Percentiles rank a stretch among this genome's conserved stretches.
These are phyloP conservation scores for Lypha dubia DNA, from an alignment of 2,888 invertebrate species.

Conservation along the genomic window DNA sequence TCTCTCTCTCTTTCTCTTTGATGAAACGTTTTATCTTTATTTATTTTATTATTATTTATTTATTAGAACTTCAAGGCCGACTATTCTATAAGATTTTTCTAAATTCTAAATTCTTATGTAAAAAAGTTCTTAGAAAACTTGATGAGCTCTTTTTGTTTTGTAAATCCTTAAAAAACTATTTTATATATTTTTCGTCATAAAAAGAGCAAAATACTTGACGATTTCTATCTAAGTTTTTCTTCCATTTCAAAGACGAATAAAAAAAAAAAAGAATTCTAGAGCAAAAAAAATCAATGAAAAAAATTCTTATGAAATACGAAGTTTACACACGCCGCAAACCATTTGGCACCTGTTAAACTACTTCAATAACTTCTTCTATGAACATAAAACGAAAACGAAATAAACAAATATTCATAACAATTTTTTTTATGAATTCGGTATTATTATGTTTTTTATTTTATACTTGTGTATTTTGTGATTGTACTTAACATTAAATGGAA, in stretches of 20 bases:
- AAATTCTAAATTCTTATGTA: not conserved
- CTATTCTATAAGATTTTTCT: not conserved
- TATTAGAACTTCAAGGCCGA: too few relatives aligned
- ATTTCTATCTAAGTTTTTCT: not conserved
- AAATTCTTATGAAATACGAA: slow-evolving; percentile 6
- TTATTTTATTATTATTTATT: too few relatives aligned
- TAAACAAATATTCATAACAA: not conserved
- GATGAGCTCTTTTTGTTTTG: not conserved
- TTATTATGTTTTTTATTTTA: not conserved
- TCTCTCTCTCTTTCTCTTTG: too few relatives aligned
- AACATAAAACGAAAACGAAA: not conserved
- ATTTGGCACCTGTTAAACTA: not conserved
- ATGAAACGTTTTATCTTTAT: too few relatives aligned
- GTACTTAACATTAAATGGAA: not conserved
- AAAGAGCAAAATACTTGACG: not conserved
- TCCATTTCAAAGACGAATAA: not conserved
- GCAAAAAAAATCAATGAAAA: slow-evolving; percentile 10
- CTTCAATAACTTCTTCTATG: not conserved
- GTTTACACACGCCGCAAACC: slow-evolving; percentile 3
- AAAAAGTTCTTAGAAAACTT: too few relatives aligned
- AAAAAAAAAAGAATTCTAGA: not conserved
- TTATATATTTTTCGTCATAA: not conserved
- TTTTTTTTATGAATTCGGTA: too few relatives aligned
- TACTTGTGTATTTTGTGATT: not conserved
- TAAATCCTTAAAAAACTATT: not conserved